Base-by-base conservation (phyloP, 2,888 invertebrate genomes). In the Volucella zonaria region DNA sequence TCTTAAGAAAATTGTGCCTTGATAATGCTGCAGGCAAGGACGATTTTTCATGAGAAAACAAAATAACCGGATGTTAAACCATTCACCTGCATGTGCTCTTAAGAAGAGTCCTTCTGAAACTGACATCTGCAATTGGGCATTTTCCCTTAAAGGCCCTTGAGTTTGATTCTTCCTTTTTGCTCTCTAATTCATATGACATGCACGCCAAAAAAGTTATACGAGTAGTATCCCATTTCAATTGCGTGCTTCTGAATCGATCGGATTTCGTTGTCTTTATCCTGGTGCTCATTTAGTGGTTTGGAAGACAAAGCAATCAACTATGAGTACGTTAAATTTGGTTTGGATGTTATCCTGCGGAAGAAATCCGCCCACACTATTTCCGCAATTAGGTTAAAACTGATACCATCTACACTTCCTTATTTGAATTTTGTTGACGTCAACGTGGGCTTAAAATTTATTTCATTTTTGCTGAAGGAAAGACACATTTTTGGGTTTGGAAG, bases 391-490 rank as follows among this genome's bases (percentile, higher is more conserved):
- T 18, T 52, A 1, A 66, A 52, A 38, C 6, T 14, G 64, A 51
- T 64, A 64, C 49, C 12, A 49, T 64, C 64, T 47, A 42, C n/a
- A n/a, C 10, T 42, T 18, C 18, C 40, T 51, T 1, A 11, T 15
- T 51, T 15, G 4, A 42, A 43, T 31, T 54, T 31, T 10, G 11
- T 23, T 40, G 14, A 12, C 42, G 18, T 42, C 43, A 18, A 43
- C 18, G 18, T 42, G 18, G 18, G 3, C n/a, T 51, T 0, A 31
- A 31, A 31, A 6, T 40, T 40, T 1, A 42, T 51, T 15, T 40
- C 23, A 18, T 66, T 66, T 52, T 18, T 40, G 31, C 31, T 31
- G 31, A 3, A 6, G 51, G 12, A 40, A 66, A 51, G 14, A 42
- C 18, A 42, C 15, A 14, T 11, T 40, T 38, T 49, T 12, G 40